Conservation (phyloP, 2,888 invertebrate genomes). For the Eristalis intricaria region DNA sequence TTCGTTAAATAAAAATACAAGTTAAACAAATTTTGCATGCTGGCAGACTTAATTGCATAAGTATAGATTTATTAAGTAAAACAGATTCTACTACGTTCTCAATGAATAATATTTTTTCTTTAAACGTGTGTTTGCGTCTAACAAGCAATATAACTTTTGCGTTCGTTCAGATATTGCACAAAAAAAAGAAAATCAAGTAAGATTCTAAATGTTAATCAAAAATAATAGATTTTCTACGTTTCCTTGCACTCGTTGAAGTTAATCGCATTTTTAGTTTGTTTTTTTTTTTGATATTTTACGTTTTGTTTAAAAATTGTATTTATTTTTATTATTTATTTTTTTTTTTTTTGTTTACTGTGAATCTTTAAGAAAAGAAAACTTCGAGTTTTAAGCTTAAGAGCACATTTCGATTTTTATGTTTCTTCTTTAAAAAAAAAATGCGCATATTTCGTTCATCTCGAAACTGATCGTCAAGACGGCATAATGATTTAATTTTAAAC, state of each 20-base stretch:
- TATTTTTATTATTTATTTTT: conserved; percentile 52
- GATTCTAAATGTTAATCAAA: conserved; percentile 2
- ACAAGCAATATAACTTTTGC: conserved; percentile 35
- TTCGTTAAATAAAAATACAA: conserved; percentile 3
- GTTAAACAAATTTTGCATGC: conserved; percentile 28
- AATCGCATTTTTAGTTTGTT: conserved; percentile 11
- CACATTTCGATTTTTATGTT: conserved; percentile 51
- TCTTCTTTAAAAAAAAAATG: conserved; percentile 59
- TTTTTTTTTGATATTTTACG: conserved; percentile 50
- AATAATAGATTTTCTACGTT: conserved; percentile 45
- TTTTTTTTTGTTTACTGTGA: conserved; percentile 44
- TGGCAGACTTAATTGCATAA: conserved; percentile 33
- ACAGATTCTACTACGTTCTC: not conserved
- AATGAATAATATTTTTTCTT: not conserved
- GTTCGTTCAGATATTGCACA: conserved; percentile 25
- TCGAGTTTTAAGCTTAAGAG: conserved; percentile 68
- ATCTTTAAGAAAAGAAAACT: conserved; percentile 65
- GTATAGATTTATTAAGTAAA: not conserved
- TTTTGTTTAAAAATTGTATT: conserved; percentile 27
- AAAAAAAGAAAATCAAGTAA: conserved; percentile 12
- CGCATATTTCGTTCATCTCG: conserved; percentile 72
- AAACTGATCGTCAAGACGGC: conserved; percentile 75
- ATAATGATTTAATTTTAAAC: conserved; percentile 73
- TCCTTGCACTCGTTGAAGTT: conserved; percentile 63
- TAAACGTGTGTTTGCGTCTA: not conserved